These are phyloP conservation scores for Pogonus chalceus DNA, from an alignment of 1,140 invertebrate species.

Conservation along the genomic window DNA sequence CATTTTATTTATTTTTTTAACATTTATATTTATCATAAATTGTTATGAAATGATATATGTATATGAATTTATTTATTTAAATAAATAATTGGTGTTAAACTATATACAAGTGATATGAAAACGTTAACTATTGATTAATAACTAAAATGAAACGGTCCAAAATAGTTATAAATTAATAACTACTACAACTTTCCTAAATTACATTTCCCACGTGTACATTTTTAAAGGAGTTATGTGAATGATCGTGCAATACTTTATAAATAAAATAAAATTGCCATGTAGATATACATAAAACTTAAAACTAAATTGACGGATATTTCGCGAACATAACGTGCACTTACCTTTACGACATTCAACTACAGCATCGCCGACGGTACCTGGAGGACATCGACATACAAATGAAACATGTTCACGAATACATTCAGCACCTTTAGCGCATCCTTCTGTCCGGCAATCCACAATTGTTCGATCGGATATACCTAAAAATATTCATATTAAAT, in stretches of 20 bases:
- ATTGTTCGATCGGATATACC: slow-evolving; percentile 53
- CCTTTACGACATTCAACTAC: slow-evolving; percentile 66
- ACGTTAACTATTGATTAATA: not conserved
- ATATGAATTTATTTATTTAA: slow-evolving; percentile 16
- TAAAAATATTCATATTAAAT: slow-evolving; percentile 27
- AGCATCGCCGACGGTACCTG: slow-evolving; percentile 61
- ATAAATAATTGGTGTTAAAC: slow-evolving; percentile 16
- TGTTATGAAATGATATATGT: slow-evolving; percentile 21
- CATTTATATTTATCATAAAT: too few relatives aligned
- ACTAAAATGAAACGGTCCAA: not conserved
- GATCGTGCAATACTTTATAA: slow-evolving; percentile 3
- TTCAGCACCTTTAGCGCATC: slow-evolving; percentile 71
- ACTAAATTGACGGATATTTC: too few relatives aligned
- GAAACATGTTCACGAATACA: slow-evolving; percentile 67
- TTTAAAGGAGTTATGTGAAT: not conserved
- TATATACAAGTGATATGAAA: not conserved
- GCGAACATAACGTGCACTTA: slow-evolving; percentile 49
- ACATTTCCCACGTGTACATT: not conserved
- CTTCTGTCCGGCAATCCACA: slow-evolving; percentile 67
- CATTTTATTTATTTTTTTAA: too few relatives aligned
- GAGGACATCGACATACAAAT: slow-evolving; percentile 72
- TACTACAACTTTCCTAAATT: slow-evolving; percentile 3
- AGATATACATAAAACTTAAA: too few relatives aligned
- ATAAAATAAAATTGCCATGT: too few relatives aligned
- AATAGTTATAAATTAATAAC: not conserved